A percentile compares a stretch with the other conserved stretches of the same genome.
Conservation (phyloP, 2,888 invertebrate genomes). For the Oligia latruncula region DNA sequence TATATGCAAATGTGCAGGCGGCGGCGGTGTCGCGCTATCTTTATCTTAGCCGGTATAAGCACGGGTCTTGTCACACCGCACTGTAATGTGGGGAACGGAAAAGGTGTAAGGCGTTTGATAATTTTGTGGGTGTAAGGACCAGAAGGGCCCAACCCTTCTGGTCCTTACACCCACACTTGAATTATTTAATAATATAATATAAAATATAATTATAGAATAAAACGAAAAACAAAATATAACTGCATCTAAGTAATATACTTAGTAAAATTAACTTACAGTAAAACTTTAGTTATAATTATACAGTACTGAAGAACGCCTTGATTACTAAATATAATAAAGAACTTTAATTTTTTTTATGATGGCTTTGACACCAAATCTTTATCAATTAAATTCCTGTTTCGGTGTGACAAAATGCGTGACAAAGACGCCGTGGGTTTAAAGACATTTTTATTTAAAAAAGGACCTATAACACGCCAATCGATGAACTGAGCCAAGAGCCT, state of each 20-base stretch:
- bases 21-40: constrained; percentile 82
- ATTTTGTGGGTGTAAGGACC: neutral
- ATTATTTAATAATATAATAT: neutral
- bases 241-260: too few relatives aligned
- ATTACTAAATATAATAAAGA: neutral
- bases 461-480: neutral
- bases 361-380: neutral
- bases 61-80: constrained; percentile 74
- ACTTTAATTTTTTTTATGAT: neutral
- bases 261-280: neutral
- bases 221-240: neutral
- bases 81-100: constrained; percentile 55
- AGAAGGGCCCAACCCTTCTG: too few relatives aligned
- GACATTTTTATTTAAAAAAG: neutral
- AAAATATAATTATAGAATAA: neutral
- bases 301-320: neutral
- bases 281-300: neutral
- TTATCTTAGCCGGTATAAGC: constrained; percentile 74
- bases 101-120: neutral
- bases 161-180: too few relatives aligned
- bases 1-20: constrained; percentile 82
- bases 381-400: neutral
- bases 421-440: neutral
- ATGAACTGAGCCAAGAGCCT: neutral
- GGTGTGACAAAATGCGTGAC: neutral